phyloP scores from a whole-genome alignment of 2,888 invertebrate genomes.

The Drosophila kanekoi region DNA sequence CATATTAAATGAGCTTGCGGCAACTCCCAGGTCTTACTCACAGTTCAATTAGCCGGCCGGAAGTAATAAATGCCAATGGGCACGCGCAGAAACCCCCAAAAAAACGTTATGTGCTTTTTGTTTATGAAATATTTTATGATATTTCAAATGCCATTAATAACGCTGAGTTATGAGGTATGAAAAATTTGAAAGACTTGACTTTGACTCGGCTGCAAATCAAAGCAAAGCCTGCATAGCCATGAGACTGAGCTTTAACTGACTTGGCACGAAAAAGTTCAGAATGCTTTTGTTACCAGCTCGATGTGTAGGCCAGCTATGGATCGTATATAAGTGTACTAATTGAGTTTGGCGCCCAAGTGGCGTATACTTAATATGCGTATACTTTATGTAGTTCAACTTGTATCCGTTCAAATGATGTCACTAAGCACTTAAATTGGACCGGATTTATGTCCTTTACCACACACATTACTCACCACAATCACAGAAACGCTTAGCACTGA shows the following conservation, averaged over 20 bases:
- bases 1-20: slow-evolving; percentile 21
- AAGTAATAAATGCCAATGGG: slow-evolving; percentile 50
- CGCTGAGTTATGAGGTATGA: slow-evolving; percentile 19
- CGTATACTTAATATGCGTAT: slow-evolving; percentile 24
- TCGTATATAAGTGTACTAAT: slow-evolving; percentile 16
- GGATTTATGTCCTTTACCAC: slow-evolving; percentile 15
- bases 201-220: slow-evolving; percentile 17
- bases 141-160: slow-evolving; percentile 53
- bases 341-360: slow-evolving; percentile 13
- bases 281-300: slow-evolving; percentile 4
- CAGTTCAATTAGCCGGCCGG: slow-evolving; percentile 45
- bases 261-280: slow-evolving; percentile 28
- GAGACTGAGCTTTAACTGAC: slow-evolving; percentile 30
- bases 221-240: slow-evolving; percentile 50
- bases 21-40: slow-evolving; percentile 26
- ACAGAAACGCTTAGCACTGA: slow-evolving; percentile 65
- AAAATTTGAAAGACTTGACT: slow-evolving; percentile 27
- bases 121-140: slow-evolving; percentile 36
- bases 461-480: slow-evolving; percentile 80
- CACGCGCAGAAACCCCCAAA: slow-evolving; percentile 31
- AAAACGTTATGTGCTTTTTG: slow-evolving; percentile 24
- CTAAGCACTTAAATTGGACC: slow-evolving; percentile 19
- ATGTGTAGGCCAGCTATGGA: neutral
- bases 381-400: slow-evolving; percentile 1
- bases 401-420: slow-evolving; percentile 13